A percentile compares a stretch with the other conserved stretches of the same genome.
phyloP scores from a whole-genome alignment of 2,888 invertebrate species.

The Yponomeuta evonymella region DNA sequence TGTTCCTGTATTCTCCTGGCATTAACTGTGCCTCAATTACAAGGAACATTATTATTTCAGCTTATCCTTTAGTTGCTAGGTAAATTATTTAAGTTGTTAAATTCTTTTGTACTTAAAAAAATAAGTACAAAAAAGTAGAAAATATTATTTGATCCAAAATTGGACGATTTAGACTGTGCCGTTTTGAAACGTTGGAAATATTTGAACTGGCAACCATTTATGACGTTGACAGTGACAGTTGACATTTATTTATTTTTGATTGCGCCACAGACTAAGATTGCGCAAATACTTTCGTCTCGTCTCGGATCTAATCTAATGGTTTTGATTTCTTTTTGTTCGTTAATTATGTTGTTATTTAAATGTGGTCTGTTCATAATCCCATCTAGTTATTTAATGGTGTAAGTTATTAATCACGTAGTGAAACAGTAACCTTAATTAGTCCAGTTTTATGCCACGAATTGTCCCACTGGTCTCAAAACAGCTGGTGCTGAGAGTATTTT shows the following conservation, averaged over 20 bases:
- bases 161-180: background rate
- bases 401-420: slow-evolving; percentile 34
- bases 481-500: background rate
- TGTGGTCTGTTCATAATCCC: slow-evolving; percentile 55
- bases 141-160: too few relatives aligned
- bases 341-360: slow-evolving; percentile 62
- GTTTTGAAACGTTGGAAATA: background rate
- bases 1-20: too few relatives aligned
- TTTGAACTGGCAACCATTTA: background rate
- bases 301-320: background rate
- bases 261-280: too few relatives aligned
- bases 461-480: background rate
- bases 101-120: too few relatives aligned
- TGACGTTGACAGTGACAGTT: background rate
- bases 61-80: too few relatives aligned
- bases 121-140: too few relatives aligned
- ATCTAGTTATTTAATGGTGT: slow-evolving; percentile 60
- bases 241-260: slow-evolving; percentile 4
- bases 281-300: background rate
- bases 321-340: slow-evolving; percentile 26
- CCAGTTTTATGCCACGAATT: too few relatives aligned
- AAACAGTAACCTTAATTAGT: too few relatives aligned
- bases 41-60: too few relatives aligned
- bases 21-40: too few relatives aligned
- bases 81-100: too few relatives aligned